Evolutionary conservation across 2,888 invertebrate species (phyloP), one percentile per base, ranked within the genome.

Genomic region (Heliconius hortense): DNA sequence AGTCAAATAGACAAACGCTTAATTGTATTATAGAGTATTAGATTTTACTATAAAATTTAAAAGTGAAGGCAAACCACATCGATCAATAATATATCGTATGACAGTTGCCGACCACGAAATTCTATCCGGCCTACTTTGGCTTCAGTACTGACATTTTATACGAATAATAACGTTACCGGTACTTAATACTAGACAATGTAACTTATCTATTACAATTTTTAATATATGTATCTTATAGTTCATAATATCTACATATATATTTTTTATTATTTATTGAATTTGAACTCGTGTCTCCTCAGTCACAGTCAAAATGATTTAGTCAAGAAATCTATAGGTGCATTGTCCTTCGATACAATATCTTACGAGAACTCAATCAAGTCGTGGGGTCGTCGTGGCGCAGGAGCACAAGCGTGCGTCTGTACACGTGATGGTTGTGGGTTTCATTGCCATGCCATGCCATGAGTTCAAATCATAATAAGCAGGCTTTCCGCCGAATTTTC

Each of bases 91-190:
- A 62, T 56, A 24, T 60, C 66, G 67, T 78, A 35, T 78, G 75
- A n/a, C 66, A 28, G 67, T 53, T 63, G 18, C 72, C 73, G 84
- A 89, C 89, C 89, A 79, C 87, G 90, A 85, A 84, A 91, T 81
- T 75, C 79, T 78, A 91, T 81, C 82, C 86, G 73, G 80, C 76
- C 82, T 81, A 83, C 85, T 88, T 83, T 86, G 92, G 91, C 90
- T 91, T 92, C 92, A 81, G 80, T 77, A 78, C 86, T 83, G 80
- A 82, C 26, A 78, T 31, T 39, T 24, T 67, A 78, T 73, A 70
- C 75, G n/a, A 73, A 75, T 78, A 78, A 76, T 78, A 74, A 72
- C 72, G 43, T 74, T 73, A 74, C 28, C 53, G 72, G 26, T 56
- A 69, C 35, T 26, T 64, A 73, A 76, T 66, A 69, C 64, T 64